Base-by-base conservation (phyloP, 1,140 invertebrate species). In the Prorops nasuta region DNA sequence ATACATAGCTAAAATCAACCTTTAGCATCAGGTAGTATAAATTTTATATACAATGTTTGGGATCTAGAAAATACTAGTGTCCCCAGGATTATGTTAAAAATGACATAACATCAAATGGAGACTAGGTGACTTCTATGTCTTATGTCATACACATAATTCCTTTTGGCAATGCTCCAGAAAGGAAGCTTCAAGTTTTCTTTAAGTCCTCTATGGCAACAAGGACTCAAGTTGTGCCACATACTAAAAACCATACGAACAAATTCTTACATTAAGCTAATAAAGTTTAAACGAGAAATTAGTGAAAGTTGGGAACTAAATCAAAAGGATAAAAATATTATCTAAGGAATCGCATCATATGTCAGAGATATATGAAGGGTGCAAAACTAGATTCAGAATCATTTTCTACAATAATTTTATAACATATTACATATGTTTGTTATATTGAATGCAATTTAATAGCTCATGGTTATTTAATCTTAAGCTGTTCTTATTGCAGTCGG, bases 11-110 rank as follows among this genome's bases (percentile, higher is more conserved):
- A 67, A 34, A 61, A 64, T 22, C 56, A 67, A 39, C 78, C 65
- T 58, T 58, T 81, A 31, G 68, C 72, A 12, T 75, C 78, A 9
- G 71, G 60, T 4, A 72, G 79, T 40, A 39, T 70, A 21, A 80
- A 83, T 53, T 74, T 74, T 52, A 61, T 53, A 28, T 65, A 72
- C n/a, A 80, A 81, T 64, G 58, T 79, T 54, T 82, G 81, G 81
- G 72, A 81, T 48, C 54, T 80, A 9, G 69, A 78, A 48, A 62
- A 79, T 47, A 61, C 68, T 19, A 68, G 46, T 28, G 40, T 14
- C 68, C 76, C 2, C 49, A 75, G 19, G 59, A 40, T 32, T 39
- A 18, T 14, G 19, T 57, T 0, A 74, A 72, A 42, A 68, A 66
- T 39, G 71, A 74, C 12, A 49, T 75, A n/a, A 62, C 72, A 28